Evolutionary conservation across 2,113 vertebrate genomes (phyloP), one percentile per base, ranked within the genome.

Genomic region (Microtus pennsylvanicus): DNA sequence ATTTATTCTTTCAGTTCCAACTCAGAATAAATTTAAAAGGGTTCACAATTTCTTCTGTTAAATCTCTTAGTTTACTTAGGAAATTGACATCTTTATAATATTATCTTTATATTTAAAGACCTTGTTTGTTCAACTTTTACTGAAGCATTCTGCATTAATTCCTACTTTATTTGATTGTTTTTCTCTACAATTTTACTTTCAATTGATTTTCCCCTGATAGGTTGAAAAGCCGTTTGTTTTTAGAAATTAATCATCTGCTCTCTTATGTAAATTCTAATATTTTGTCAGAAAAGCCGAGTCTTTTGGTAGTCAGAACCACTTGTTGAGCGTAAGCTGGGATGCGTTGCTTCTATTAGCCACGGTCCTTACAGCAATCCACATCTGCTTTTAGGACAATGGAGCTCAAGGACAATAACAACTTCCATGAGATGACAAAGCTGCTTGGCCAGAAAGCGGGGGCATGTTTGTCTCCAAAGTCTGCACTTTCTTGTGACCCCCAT

Each of bases 261-360:
- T 94, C n/a, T 96, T 88, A 69, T 82, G 19, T 77, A 82, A 93
- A 95, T 92, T 96, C 24, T 93, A 86, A 45, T 45, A 74, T 91
- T 93, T 96, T 92, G 9, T 85, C 61, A 58, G 83, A 81, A 88
- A 76, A 83, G 76, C 83, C 0, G 7, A 80, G 91, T 91, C 91
- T 85, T 63, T 96, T 81, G 70, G 65, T 92, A 86, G 65, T 14
- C 80, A 28, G n/a, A 91, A 35, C 21, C 17, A 83, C 88, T 89
- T 89, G 85, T 77, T 76, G 89, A 83, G 9, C 47, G 30, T 88
- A 83, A 33, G 47, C 28, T 81, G 2, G 50, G 69, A 42, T 24
- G 28, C 14, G 88, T 75, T 35, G 75, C 35, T 78, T 67, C 21
- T 35, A 3, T 83, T 77, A 83, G 67, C 12, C 45, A 52, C 22